Evolutionary conservation across 2,113 vertebrate genomes (phyloP), one percentile per base, ranked within the genome.

Genomic region (Lipophrys pholis): DNA sequence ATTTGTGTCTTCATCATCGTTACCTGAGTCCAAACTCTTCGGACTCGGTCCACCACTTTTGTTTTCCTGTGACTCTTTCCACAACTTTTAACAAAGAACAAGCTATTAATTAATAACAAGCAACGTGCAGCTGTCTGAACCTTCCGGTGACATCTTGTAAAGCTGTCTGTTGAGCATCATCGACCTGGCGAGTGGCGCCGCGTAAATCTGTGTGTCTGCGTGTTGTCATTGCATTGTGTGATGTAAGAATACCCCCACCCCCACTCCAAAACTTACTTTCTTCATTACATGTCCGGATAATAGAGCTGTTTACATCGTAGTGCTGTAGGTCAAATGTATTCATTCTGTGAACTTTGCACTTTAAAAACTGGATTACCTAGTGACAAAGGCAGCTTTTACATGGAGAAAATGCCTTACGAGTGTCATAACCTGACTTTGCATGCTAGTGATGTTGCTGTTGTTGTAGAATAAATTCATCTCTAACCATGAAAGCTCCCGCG

Each of bases 261-360:
- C 35, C 5, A 73, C 82, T 70, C 68, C 64, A 48, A 66, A 30
- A 52, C 35, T 82, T 78, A 41, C 15, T 83, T 76, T 83, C 75
- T 67, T 58, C 76, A 81, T 86, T 55, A 82, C 82, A 74, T 84
- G 83, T 85, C 76, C 81, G 67, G 61, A 82, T 77, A 56, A 73
- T 91, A 73, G 77, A 72, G 87, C 76, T 80, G 80, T 89, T 90
- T 85, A 81, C 88, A 73, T 49, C 8, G 59, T 88, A 90, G 91
- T 89, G 87, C 65, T 79, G 84, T 88, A 83, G 88, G 82, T 89
- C 86, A 77, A 80, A 80, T 82, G 65, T 72, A 59, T 80, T 73
- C 77, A 69, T 80, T 89, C 83, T 87, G 89, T 92, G 80, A 91
- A 91, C 88, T 91, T 91, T 91, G 91, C 91, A 93, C 91, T 93